Conservation (phyloP, 2,888 invertebrate genomes). For the Isotomurus palustris region DNA sequence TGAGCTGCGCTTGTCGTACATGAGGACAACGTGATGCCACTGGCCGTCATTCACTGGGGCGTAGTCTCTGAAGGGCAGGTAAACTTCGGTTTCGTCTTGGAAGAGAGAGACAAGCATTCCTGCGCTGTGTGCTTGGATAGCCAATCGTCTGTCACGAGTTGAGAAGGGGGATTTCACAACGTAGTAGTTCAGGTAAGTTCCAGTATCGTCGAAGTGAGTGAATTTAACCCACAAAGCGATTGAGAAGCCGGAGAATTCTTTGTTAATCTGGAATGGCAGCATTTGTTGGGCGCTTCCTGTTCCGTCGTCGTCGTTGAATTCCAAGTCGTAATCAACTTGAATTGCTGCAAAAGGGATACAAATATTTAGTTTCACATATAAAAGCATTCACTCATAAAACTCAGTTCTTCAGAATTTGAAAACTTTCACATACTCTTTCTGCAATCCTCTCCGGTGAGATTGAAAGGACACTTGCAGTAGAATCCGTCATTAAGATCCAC, state of each 20-base stretch:
- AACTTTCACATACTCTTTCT: slow-evolving; percentile 70
- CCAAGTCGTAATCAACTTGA: slow-evolving; percentile 94
- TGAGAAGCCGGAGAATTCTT: slow-evolving; percentile 39
- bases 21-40: slow-evolving; percentile 92
- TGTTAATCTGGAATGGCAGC: slow-evolving; percentile 74
- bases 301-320: slow-evolving; percentile 80
- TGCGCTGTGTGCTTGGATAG: slow-evolving; percentile 85
- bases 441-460: slow-evolving; percentile 92
- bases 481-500: slow-evolving; percentile 84
- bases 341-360: slow-evolving; percentile 64
- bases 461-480: slow-evolving; percentile 95
- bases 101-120: slow-evolving; percentile 89
- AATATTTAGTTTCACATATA: slow-evolving; percentile 17
- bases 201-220: slow-evolving; percentile 82
- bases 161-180: slow-evolving; percentile 62
- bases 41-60: slow-evolving; percentile 92
- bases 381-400: too few species aligned
- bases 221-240: slow-evolving; percentile 96
- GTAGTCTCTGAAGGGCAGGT: slow-evolving; percentile 83
- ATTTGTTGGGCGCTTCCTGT: slow-evolving; percentile 88
- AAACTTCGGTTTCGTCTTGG: slow-evolving; percentile 80
- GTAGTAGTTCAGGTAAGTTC: slow-evolving; percentile 89
- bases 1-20: slow-evolving; percentile 87
- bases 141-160: slow-evolving; percentile 59
- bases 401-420: too few species aligned